Percentiles rank a stretch among this genome's conserved stretches.
Evolutionary conservation across 1,140 invertebrate species (phyloP).

Genomic region (Aphelinus atriplicis): DNA sequence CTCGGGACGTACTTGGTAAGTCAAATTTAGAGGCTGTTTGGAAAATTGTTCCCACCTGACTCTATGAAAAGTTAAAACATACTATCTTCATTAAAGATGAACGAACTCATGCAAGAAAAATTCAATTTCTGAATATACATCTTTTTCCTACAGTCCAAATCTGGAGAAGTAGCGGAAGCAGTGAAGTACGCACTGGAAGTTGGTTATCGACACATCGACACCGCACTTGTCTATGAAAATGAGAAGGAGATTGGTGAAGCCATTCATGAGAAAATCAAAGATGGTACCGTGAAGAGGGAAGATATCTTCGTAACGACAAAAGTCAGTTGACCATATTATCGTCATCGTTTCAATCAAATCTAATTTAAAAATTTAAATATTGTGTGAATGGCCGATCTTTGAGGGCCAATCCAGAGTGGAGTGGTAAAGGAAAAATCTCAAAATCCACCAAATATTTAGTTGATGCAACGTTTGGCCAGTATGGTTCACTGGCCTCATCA

Average conservation of each 20-base stretch:
- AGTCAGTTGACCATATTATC: constrained; percentile 59
- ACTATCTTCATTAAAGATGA: no score
- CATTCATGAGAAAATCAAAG: constrained; percentile 78
- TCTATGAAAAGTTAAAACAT: no score
- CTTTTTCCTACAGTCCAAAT: constrained; percentile 66
- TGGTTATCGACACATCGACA: constrained; percentile 92
- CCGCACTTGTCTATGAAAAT: constrained; percentile 85
- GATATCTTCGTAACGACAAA: constrained; percentile 88
- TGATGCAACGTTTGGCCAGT: no score
- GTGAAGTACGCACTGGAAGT: constrained; percentile 81
- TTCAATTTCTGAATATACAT: background rate
- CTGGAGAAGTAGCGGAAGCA: constrained; percentile 74
- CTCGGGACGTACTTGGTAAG: constrained; percentile 74
- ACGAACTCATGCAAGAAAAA: no score
- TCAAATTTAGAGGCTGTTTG: constrained; percentile 18
- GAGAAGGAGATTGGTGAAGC: constrained; percentile 85
- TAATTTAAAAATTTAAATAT: no score
- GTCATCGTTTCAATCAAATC: no score
- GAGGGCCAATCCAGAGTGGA: no score
- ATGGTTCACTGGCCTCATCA: no score
- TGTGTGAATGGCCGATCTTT: no score
- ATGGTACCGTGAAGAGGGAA: constrained; percentile 81
- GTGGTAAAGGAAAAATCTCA: no score
- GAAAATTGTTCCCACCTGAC: no score
- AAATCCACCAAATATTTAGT: no score